phyloP scores from a whole-genome alignment of 2,113 vertebrate genomes.

The Herpailurus yagouaroundi region DNA sequence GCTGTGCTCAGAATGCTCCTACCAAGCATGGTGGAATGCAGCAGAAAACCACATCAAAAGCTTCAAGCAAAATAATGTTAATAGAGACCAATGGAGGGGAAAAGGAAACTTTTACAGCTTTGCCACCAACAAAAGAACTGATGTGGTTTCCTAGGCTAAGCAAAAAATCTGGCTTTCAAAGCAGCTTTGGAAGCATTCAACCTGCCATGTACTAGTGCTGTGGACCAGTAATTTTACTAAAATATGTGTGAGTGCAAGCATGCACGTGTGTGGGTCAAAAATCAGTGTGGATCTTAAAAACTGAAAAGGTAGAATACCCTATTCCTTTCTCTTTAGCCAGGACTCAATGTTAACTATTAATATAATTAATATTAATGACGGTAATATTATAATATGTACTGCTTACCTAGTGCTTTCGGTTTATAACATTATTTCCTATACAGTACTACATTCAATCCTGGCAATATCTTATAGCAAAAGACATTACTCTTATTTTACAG shows the following conservation, averaged over 20 bases:
- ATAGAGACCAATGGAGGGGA: not conserved
- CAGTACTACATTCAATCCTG: not conserved
- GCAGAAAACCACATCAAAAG: not conserved
- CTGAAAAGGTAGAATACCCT: not conserved
- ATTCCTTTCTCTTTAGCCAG: not conserved
- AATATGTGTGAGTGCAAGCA: not conserved
- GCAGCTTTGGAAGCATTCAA: not conserved
- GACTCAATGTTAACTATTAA: not conserved
- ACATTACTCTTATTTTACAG: not conserved
- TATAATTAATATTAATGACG: not conserved
- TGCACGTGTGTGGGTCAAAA: not conserved
- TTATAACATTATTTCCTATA: not conserved
- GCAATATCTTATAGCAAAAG: not conserved
- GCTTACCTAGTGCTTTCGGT: not conserved
- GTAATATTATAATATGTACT: not conserved
- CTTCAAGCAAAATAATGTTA: not conserved
- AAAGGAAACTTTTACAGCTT: not conserved
- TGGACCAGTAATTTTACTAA: not conserved
- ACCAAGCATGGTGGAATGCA: not conserved
- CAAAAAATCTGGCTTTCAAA: not conserved
- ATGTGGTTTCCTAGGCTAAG: not conserved
- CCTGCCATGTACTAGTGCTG: too few species aligned
- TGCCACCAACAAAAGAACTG: not conserved
- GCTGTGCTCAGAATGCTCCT: not conserved
- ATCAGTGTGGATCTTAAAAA: not conserved